Evolutionary conservation across 2,113 vertebrate species (phyloP).

Genomic region (Chionis minor): DNA sequence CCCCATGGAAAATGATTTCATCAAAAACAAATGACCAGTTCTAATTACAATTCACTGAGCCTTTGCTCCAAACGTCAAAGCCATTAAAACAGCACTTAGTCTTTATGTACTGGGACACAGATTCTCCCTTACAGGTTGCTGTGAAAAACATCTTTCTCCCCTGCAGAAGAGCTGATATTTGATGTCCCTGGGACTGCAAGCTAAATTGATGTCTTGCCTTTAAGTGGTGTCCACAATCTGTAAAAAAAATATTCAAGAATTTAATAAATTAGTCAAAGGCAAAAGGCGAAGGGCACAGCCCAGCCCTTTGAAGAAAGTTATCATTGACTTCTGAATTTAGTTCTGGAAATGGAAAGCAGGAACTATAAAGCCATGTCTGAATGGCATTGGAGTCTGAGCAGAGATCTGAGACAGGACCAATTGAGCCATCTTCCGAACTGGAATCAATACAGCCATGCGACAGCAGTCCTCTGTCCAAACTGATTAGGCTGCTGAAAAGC

Average conservation of each 20-base stretch:
- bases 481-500: constrained; percentile 1
- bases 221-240: not conserved
- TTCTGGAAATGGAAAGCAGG: constrained; percentile 20
- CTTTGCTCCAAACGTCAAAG: constrained; percentile 28
- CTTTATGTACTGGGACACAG: not conserved
- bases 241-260: not conserved
- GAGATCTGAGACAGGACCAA: not conserved
- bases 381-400: accelerated
- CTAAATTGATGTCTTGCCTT: not conserved
- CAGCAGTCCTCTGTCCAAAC: not conserved
- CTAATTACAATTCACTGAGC: constrained; percentile 37
- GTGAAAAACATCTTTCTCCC: not conserved
- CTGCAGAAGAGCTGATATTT: not conserved
- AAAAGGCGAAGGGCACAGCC: not conserved
- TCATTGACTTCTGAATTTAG: constrained; percentile 22
- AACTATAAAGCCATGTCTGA: not conserved
- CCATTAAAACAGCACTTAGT: not conserved
- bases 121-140: not conserved
- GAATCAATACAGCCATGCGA: not conserved
- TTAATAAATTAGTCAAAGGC: not conserved
- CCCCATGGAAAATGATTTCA: not conserved
- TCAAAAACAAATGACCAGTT: constrained; percentile 52
- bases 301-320: constrained; percentile 21
- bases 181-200: not conserved
- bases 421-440: not conserved